Percentiles rank a stretch among this genome's conserved stretches.
Conservation (phyloP, 2,888 invertebrate species). For the Lasioglossum lativentre region DNA sequence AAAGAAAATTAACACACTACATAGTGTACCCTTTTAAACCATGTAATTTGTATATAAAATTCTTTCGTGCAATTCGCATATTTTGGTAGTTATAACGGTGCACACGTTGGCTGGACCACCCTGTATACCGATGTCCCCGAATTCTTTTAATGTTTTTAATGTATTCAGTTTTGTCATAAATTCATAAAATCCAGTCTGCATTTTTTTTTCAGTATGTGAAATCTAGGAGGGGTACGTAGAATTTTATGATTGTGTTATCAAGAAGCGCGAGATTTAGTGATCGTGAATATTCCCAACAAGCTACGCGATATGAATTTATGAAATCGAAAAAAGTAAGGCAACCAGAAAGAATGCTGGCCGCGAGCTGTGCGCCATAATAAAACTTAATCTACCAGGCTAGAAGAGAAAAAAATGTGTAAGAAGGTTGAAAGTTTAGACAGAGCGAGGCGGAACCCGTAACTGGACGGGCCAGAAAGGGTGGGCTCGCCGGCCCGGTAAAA, state of each 20-base stretch:
- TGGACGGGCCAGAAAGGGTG: conserved; percentile 42
- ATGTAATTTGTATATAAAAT: too few relatives aligned
- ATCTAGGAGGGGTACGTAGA: too few relatives aligned
- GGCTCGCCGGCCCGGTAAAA: conserved; percentile 76
- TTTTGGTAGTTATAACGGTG: too few relatives aligned
- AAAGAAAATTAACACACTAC: too few relatives aligned
- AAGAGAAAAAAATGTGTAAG: background rate
- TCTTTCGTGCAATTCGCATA: too few relatives aligned
- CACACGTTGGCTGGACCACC: too few relatives aligned
- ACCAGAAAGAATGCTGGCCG: background rate
- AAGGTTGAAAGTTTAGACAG: conserved; percentile 22
- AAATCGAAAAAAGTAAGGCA: background rate
- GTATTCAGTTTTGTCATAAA: too few relatives aligned
- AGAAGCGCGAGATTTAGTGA: background rate
- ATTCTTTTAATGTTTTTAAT: too few relatives aligned
- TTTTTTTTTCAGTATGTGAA: too few relatives aligned
- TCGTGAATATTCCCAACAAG: background rate
- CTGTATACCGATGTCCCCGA: too few relatives aligned
- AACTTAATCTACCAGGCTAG: conserved; percentile 1
- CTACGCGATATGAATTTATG: background rate
- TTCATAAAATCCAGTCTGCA: too few relatives aligned
- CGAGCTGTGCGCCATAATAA: background rate
- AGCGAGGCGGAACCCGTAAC: conserved; percentile 42
- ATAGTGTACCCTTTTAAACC: too few relatives aligned
- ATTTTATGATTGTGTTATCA: background rate